Conservation (phyloP, 2,888 invertebrate genomes). For the Protophormia terraenovae region DNA sequence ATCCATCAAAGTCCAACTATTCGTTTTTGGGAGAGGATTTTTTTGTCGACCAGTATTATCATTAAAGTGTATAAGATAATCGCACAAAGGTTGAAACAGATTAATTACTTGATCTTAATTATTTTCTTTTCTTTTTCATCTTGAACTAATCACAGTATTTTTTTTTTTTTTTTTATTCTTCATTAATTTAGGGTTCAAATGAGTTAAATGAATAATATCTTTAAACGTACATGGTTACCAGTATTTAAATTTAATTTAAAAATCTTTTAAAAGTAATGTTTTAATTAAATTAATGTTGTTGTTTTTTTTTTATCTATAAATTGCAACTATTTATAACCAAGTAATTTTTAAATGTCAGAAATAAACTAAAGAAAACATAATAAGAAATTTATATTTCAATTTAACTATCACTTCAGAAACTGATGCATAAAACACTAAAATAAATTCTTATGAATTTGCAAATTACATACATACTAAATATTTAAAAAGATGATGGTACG, state of each 20-base stretch:
- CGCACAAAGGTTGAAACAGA: no score
- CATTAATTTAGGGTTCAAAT: background rate
- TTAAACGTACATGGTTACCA: background rate
- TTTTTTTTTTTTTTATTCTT: background rate
- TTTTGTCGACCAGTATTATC: no score
- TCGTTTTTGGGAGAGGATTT: no score
- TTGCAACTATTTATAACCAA: background rate
- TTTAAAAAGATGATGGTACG: background rate
- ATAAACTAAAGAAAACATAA: background rate
- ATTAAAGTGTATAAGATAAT: no score
- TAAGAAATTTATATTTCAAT: background rate
- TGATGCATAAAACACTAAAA: background rate
- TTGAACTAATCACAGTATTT: no score
- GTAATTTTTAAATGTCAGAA: slow-evolving; percentile 4
- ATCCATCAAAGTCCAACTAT: no score
- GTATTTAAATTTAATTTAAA: background rate
- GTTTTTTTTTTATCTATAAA: background rate
- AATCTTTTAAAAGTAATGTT: background rate
- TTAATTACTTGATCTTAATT: no score
- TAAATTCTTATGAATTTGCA: background rate
- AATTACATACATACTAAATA: background rate
- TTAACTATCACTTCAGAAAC: background rate
- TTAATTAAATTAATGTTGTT: background rate
- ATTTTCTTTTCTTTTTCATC: background rate
- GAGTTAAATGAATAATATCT: background rate